Percentiles rank a stretch among this genome's conserved stretches.
These are phyloP conservation scores for Alentia gelatinosa DNA, from an alignment of 2,888 invertebrate species.

Conservation along the genomic window DNA sequence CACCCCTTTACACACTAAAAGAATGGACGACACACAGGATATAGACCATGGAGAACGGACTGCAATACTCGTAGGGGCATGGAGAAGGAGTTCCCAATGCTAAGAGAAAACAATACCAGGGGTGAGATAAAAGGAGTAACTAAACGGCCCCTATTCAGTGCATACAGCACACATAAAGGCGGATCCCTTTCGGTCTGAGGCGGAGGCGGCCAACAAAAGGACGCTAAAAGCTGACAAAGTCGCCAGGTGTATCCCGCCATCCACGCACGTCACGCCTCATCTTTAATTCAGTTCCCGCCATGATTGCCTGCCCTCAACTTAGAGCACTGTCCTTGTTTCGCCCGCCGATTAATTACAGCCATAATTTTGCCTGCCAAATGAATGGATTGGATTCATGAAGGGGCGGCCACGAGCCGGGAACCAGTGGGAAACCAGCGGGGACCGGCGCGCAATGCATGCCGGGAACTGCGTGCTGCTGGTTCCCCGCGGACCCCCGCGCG, in stretches of 20 bases:
- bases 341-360: conserved; percentile 34
- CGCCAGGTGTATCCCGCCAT: background rate
- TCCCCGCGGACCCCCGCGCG: background rate
- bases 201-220: conserved; percentile 3
- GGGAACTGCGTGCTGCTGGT: background rate
- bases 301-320: conserved; percentile 22
- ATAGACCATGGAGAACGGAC: too few species aligned
- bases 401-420: background rate
- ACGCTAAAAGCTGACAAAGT: background rate
- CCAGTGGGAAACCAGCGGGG: too few species aligned
- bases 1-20: too few species aligned
- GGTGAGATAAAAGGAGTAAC: too few species aligned
- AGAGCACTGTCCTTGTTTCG: conserved; percentile 47
- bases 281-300: background rate
- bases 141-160: too few species aligned
- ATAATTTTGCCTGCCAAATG: conserved; percentile 49
- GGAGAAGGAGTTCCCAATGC: too few species aligned
- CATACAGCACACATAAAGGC: too few species aligned
- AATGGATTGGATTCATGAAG: conserved; percentile 36
- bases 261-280: background rate
- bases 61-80: too few species aligned
- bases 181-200: background rate
- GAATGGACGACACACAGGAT: too few species aligned
- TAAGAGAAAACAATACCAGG: too few species aligned
- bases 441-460: background rate